Conservation (phyloP, 2,888 invertebrate genomes). For the Cantharis nigra region DNA sequence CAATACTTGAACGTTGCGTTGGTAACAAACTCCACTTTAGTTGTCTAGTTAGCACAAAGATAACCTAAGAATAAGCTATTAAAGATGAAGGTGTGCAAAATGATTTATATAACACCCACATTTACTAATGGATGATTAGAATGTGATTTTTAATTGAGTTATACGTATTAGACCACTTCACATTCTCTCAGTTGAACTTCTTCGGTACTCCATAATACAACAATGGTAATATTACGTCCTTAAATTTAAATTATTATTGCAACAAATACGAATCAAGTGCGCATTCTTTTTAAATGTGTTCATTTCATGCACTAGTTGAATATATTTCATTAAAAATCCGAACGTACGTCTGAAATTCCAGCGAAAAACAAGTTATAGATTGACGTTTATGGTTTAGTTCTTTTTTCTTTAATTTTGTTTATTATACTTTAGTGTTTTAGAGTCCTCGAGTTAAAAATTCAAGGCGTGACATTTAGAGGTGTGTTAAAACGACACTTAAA, state of each 20-base stretch:
- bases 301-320: constrained; percentile 1
- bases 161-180: constrained; percentile 23
- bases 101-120: constrained; percentile 51
- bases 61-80: constrained; percentile 46
- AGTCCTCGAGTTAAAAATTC: constrained; percentile 48
- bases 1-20: neutral
- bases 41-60: constrained; percentile 41
- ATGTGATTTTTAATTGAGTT: constrained; percentile 35
- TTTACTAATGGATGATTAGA: constrained; percentile 45
- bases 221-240: constrained; percentile 50
- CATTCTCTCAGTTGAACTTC: constrained; percentile 35
- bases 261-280: constrained; percentile 35
- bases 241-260: constrained; percentile 52
- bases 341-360: constrained; percentile 36
- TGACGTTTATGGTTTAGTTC: constrained; percentile 51
- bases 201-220: constrained; percentile 44
- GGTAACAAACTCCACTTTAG: constrained; percentile 6
- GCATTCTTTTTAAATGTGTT: constrained; percentile 24
- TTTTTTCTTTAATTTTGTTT: constrained; percentile 50
- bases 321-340: neutral
- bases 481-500: constrained; percentile 58
- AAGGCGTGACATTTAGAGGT: constrained; percentile 56
- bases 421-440: constrained; percentile 50
- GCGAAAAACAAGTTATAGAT: constrained; percentile 40
- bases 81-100: constrained; percentile 46